Evolutionary conservation across 2,888 invertebrate species (phyloP), one percentile per base, ranked within the genome.

Genomic region (Nasonia oneida): DNA sequence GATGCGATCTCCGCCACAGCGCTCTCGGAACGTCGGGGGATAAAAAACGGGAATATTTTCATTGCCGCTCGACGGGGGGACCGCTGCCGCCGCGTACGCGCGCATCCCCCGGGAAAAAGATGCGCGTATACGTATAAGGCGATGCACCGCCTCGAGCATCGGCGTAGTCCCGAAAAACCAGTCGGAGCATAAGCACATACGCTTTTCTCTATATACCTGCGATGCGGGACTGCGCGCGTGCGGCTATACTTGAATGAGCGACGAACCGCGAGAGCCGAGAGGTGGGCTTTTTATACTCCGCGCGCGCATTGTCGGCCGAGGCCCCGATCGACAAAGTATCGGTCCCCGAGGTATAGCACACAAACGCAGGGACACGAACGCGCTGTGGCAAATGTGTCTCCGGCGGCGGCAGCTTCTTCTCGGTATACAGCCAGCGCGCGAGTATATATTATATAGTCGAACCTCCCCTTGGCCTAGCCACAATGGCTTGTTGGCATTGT

Each of bases 401-500:
- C n/a, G 39, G 73, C 42, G 47, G 64, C 29, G 10, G 73, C 71
- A 18, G 39, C 73, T 73, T 73, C 71, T 73, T 73, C 71, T 42
- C 23, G 42, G 39, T n/a, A 76, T 12, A 39, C 39, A 8, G 23
- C 14, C 3, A 53, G 53, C 53, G 37, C 23, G 75, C 33, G 18
- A 10, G 82, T 37, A 67, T 57, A 70, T 84, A 57, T 81, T 81
- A 76, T 86, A 76, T 15, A 47, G 33, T 53, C 76, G 42, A 39
- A 33, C 75, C 88, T 79, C 84, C 87, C 89, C 88, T 42, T 42
- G 86, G 87, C 88, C 87, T 87, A 86, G 87, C 91, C 91, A 93
- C 93, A 93, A 93, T 93, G 89, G 90, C 91, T 92, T 92, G 92
- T 93, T 92, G 92, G 91, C 92, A 92, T 93, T 93, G 92, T 93